A percentile compares a stretch with the other conserved stretches of the same genome.
Evolutionary conservation across 37 sponge, comb jelly and placozoan genomes (phyloP).

Genomic region (Diacarnus erythraeanus): DNA sequence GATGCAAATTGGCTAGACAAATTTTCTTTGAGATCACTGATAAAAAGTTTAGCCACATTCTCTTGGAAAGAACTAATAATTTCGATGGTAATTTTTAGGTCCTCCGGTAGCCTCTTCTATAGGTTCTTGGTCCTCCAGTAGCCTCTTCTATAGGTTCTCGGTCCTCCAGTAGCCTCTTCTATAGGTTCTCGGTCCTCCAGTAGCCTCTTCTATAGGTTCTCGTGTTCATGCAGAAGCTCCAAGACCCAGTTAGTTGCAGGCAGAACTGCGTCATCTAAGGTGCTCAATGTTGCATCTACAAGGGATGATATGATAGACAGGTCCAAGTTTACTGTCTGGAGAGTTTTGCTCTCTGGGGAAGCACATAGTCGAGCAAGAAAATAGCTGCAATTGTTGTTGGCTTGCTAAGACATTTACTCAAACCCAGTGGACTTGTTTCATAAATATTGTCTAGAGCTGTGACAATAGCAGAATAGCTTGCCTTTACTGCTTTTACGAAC

Average conservation of each 20-base stretch:
- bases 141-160: too few species aligned
- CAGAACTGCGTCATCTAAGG: slow-evolving; percentile 49
- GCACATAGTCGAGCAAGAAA: slow-evolving; percentile 49
- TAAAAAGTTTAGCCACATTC: slow-evolving; percentile 53
- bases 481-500: slow-evolving; percentile 56
- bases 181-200: too few species aligned
- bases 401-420: slow-evolving; percentile 55
- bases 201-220: too few species aligned
- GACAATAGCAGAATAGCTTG: slow-evolving; percentile 46
- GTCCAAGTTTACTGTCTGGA: slow-evolving; percentile 1
- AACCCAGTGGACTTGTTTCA: slow-evolving; percentile 64
- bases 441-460: slow-evolving; percentile 46
- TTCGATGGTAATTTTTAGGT: slow-evolving; percentile 34
- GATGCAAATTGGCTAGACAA: slow-evolving; percentile 40
- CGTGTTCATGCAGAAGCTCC: slow-evolving; percentile 51
- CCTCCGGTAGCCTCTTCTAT: too few species aligned
- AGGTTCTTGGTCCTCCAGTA: too few species aligned
- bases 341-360: slow-evolving; percentile 59
- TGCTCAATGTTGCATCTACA: neutral
- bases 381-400: too few species aligned
- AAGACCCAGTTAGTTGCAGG: slow-evolving; percentile 77
- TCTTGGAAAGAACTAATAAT: slow-evolving; percentile 56
- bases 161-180: too few species aligned
- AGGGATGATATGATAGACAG: neutral
- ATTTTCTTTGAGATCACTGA: slow-evolving; percentile 47